Base-by-base conservation (phyloP, 2,113 vertebrate genomes). In the Varanus komodoensis region DNA sequence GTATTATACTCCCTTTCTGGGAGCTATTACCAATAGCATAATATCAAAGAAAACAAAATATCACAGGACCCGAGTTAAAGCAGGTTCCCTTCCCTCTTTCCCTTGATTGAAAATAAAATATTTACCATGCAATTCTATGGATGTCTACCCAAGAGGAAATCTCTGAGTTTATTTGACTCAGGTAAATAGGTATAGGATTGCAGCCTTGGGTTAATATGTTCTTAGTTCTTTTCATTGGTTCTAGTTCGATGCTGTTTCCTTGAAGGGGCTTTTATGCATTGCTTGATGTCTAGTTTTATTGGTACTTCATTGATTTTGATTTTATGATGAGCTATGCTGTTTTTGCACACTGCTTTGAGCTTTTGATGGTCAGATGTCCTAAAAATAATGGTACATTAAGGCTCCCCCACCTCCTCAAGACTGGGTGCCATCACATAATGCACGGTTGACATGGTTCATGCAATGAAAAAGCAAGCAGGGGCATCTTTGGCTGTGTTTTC, bases 251-350 rank as follows among this genome's bases (percentile, higher is more conserved):
- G 48, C 32, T 54, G 21, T 50, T 82, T n/a, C 48, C 79, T 44
- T 54, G 50, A 88, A 88, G 68, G 48, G n/a, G 8, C 8, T 82
- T 88, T 82, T 50, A 88, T 38, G 67, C 78, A 81, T 88, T 82
- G 78, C 50, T 38, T 57, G 67, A 82, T 73, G 48, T 73, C 87
- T 82, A 50, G 15, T 82, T 88, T 82, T 71, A 88, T 82, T 82
- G 79, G 78, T 50, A 69, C 57, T 88, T 54, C 82, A 88, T 88
- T 73, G 87, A 88, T 88, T 87, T 73, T 73, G 23, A 82, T 88
- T 50, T 82, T 82, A 88, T 82, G 68, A 21, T 82, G 79, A 50
- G 57, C 73, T 88, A 81, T 27, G 32, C 32, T 82, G n/a, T 57
- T 54, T 82, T 82, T 73, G 64, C 68, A 81, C 50, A 38, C 50